Evolutionary conservation across 1,140 invertebrate species (phyloP), one percentile per base, ranked within the genome.

Genomic region (Lepidurus packardi): DNA sequence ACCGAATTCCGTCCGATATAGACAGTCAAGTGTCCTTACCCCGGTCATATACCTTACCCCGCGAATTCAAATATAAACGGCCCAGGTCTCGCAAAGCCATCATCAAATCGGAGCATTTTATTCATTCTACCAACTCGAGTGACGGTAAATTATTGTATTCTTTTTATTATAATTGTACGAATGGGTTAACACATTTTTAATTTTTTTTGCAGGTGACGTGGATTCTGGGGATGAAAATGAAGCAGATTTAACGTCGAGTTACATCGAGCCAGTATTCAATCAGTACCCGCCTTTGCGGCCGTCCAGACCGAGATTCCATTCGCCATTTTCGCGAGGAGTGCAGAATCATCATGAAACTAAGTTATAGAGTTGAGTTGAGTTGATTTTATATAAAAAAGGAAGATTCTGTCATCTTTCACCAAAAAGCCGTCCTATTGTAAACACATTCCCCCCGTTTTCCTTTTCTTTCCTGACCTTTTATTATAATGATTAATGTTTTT

Each of bases 71-170:
- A 81, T 94, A 93, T 85, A 85, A 91, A 77, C 87, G 90, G 78
- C 87, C 86, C 10, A 87, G 85, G 79, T 84, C 84, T 65, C 85
- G 85, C 81, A 89, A 89, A 82, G 83, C 88, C 45, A 85, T 87
- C 3, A 74, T 78, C 43, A 83, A 87, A 21, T 86, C 87, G 1
- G 88, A 90, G 78, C 90, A 90, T 83, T 90, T 91, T 82, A 85
- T 93, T 21, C 89, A 91, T 42, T 93, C 92, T 73, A 94, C 92
- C 9, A 94, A 94, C 82, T 94, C 92, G 82, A 93, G 92, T 82
- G 93, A 94, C 84, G 93, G 93, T 91, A 84, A 85, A 75, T 78
- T 73, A 7, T 25, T 16, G 0, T 34, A 21, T 53, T 41, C 11
- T 9, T 5, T 45, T 11, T 42, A 5, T 16, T 16, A 7, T 4